Conservation (phyloP, 2,113 vertebrate species). For the Cettia cetti region DNA sequence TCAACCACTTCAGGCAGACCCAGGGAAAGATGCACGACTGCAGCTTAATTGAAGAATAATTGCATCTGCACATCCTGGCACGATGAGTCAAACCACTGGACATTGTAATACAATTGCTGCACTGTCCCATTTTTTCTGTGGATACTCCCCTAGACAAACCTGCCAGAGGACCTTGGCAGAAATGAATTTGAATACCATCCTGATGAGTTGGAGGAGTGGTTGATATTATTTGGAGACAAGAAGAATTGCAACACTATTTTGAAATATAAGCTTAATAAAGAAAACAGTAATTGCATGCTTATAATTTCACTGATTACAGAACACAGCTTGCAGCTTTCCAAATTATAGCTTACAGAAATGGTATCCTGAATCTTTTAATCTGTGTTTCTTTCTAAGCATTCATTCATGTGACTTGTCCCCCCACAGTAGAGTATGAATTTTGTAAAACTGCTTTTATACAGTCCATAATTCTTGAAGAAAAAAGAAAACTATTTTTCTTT, state of each 20-base stretch:
- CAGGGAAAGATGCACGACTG: neutral
- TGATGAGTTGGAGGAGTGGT: neutral
- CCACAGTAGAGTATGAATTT: neutral
- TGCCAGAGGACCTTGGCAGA: neutral
- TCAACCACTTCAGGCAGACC: neutral
- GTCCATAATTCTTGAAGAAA: neutral
- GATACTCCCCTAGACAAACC: neutral
- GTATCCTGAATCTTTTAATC: slow-evolving; percentile 22
- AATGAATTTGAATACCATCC: neutral
- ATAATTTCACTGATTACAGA: slow-evolving; percentile 67
- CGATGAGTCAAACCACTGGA: neutral
- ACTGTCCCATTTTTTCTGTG: neutral
- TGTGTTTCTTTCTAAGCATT: neutral
- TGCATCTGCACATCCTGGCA: neutral
- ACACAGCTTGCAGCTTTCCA: slow-evolving; percentile 40
- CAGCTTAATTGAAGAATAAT: neutral
- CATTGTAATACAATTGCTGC: neutral
- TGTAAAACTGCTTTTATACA: neutral
- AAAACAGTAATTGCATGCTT: slow-evolving; percentile 53
- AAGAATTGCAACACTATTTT: slow-evolving; percentile 1
- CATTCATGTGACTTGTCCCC: neutral
- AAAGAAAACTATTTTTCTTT: neutral
- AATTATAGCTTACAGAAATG: slow-evolving; percentile 58
- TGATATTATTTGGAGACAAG: slow-evolving; percentile 7
- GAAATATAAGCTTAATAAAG: slow-evolving; percentile 47